phyloP scores from a whole-genome alignment of 37 sponge, comb jelly and placozoan species.

The Aplysina aerophoba region DNA sequence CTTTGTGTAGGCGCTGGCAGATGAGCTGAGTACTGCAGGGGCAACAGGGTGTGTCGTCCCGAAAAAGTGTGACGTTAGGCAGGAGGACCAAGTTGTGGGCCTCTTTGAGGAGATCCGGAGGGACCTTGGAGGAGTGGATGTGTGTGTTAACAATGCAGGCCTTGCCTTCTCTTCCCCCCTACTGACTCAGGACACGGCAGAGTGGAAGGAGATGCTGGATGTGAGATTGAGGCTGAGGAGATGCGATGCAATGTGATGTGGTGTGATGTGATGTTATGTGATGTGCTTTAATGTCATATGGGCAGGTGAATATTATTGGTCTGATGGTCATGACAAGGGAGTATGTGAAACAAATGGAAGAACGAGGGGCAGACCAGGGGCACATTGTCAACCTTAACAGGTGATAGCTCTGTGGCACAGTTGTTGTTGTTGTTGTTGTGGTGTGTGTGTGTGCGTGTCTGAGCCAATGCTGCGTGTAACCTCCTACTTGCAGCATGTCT shows the following conservation, averaged over 20 bases:
- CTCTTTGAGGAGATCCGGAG: conserved; percentile 50
- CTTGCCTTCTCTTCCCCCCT: conserved; percentile 62
- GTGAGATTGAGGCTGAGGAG: conserved; percentile 49
- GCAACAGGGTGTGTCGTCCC: conserved; percentile 56
- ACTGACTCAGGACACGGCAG: conserved; percentile 54
- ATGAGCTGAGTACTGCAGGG: conserved; percentile 29
- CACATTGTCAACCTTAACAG: conserved; percentile 81
- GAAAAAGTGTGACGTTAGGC: conserved; percentile 77
- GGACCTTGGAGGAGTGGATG: conserved; percentile 72
- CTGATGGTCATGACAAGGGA: conserved; percentile 71
- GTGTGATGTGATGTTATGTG: background rate
- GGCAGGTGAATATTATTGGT: conserved; percentile 80
- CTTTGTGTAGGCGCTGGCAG: conserved; percentile 36
- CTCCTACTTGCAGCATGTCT: conserved; percentile 48
- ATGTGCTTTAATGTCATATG: background rate
- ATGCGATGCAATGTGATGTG: no score
- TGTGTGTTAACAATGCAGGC: conserved; percentile 89
- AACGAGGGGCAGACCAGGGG: conserved; percentile 69
- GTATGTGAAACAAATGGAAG: conserved; percentile 67
- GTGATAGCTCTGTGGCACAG: conserved; percentile 35
- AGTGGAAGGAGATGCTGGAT: conserved; percentile 83
- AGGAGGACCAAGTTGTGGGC: conserved; percentile 70
- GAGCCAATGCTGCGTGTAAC: background rate
- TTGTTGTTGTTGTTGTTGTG: background rate
- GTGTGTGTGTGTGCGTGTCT: background rate